Evolutionary conservation across 2,797 vertebrate species (phyloP).

Genomic region (Sparus aurata): DNA sequence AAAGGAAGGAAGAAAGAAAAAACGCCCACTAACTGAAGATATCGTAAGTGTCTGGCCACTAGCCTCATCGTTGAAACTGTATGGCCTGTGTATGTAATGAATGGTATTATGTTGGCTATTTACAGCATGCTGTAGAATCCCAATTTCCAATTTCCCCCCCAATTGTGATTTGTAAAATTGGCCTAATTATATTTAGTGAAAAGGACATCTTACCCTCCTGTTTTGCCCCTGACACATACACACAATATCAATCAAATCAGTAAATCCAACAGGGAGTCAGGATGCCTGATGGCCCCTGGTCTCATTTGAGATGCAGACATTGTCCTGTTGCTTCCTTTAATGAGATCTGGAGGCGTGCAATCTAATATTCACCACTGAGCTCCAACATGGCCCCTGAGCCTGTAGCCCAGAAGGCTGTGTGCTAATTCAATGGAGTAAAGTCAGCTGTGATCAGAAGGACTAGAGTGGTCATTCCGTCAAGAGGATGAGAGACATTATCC

Average conservation of each 20-base stretch:
- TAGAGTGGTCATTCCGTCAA: slow-evolving; percentile 58
- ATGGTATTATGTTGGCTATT: slow-evolving; percentile 24
- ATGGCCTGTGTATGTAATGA: slow-evolving; percentile 10
- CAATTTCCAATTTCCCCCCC: slow-evolving; percentile 43
- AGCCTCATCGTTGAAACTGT: slow-evolving; percentile 9
- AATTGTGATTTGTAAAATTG: slow-evolving; percentile 48
- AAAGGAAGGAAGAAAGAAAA: slow-evolving; percentile 50
- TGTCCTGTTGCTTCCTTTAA: slow-evolving; percentile 84
- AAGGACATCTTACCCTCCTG: slow-evolving; percentile 41
- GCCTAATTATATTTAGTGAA: slow-evolving; percentile 60
- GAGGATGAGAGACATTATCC: slow-evolving; percentile 40
- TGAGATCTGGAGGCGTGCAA: slow-evolving; percentile 84
- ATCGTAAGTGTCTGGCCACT: slow-evolving; percentile 62
- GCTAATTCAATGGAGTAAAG: slow-evolving; percentile 80
- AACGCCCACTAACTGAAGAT: slow-evolving; percentile 40
- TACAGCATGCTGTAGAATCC: slow-evolving; percentile 7
- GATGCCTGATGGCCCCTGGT: slow-evolving; percentile 71
- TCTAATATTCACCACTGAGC: slow-evolving; percentile 82
- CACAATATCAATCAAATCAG: slow-evolving; percentile 76
- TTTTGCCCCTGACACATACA: slow-evolving; percentile 37
- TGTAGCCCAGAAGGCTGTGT: slow-evolving; percentile 67
- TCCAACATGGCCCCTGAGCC: slow-evolving; percentile 74
- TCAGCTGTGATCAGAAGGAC: slow-evolving; percentile 73
- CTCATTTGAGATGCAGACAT: slow-evolving; percentile 82
- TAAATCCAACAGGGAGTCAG: slow-evolving; percentile 67